These are phyloP conservation scores for Peromyscus nudipes DNA, from an alignment of 2,797 vertebrate species.

Conservation along the genomic window DNA sequence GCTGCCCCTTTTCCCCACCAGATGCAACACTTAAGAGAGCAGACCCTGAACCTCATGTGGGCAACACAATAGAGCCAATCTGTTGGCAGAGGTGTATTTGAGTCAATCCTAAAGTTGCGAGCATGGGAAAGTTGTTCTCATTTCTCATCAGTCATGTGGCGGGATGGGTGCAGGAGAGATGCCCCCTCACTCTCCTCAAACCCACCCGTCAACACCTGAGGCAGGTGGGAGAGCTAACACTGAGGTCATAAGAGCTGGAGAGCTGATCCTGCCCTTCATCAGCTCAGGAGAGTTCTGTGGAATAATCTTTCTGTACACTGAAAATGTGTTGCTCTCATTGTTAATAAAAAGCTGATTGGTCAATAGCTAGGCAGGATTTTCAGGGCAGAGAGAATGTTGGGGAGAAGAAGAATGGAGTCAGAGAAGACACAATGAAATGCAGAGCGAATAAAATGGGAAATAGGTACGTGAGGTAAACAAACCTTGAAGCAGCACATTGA, in stretches of 20 bases:
- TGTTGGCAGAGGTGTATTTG: no score
- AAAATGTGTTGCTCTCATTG: neutral
- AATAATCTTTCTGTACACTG: neutral
- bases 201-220: no score
- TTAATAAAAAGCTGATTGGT: neutral
- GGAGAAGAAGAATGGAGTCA: neutral
- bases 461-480: neutral
- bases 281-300: neutral
- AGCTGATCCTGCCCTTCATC: no score
- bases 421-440: neutral
- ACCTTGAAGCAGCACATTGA: neutral
- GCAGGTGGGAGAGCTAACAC: no score
- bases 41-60: no score
- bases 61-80: no score
- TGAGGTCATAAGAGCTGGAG: no score
- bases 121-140: no score
- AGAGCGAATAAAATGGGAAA: neutral
- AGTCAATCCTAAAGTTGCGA: no score
- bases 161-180: no score
- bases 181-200: no score
- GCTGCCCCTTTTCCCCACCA: neutral
- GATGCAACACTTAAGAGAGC: neutral
- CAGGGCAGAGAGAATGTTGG: neutral
- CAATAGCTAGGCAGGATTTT: neutral
- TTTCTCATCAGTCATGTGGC: no score